These are phyloP conservation scores for Rhyacichthys aspro DNA, from an alignment of 2,797 vertebrate genomes.

Conservation along the genomic window DNA sequence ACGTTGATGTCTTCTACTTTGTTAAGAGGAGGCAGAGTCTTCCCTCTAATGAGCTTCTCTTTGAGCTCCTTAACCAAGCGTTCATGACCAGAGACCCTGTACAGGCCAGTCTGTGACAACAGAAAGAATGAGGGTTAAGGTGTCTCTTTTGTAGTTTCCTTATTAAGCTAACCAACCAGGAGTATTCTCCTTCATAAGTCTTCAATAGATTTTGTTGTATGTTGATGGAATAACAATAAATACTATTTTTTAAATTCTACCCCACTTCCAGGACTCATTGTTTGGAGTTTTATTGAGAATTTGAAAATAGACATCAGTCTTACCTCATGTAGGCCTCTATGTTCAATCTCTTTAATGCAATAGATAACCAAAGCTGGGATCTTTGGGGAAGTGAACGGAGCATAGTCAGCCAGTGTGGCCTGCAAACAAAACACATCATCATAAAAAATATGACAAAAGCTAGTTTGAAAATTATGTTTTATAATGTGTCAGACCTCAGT, in stretches of 20 bases:
- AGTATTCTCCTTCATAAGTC: too few species aligned
- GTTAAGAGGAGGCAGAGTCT: slow-evolving; percentile 85
- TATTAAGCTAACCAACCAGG: too few species aligned
- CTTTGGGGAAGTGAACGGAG: slow-evolving; percentile 85
- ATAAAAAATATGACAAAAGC: neutral
- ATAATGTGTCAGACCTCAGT: slow-evolving; percentile 77
- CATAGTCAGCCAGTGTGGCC: slow-evolving; percentile 88
- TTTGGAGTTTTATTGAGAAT: too few species aligned
- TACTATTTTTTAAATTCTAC: too few species aligned
- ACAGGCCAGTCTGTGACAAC: slow-evolving; percentile 84
- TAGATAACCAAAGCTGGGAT: slow-evolving; percentile 89
- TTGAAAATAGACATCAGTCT: slow-evolving; percentile 24
- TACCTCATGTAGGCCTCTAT: slow-evolving; percentile 90
- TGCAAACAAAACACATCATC: slow-evolving; percentile 47
- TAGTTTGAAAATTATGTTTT: neutral
- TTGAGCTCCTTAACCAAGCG: slow-evolving; percentile 89
- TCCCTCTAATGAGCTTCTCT: slow-evolving; percentile 87
- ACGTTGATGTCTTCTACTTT: slow-evolving; percentile 92
- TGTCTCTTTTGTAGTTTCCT: too few species aligned
- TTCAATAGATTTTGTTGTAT: too few species aligned
- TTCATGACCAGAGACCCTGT: slow-evolving; percentile 90
- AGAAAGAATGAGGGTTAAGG: slow-evolving; percentile 14
- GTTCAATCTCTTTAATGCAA: slow-evolving; percentile 93
- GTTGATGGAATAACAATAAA: too few species aligned
- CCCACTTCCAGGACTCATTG: too few species aligned